These are phyloP conservation scores for Drosophila watanabei DNA, from an alignment of 1,140 invertebrate species.

Conservation along the genomic window DNA sequence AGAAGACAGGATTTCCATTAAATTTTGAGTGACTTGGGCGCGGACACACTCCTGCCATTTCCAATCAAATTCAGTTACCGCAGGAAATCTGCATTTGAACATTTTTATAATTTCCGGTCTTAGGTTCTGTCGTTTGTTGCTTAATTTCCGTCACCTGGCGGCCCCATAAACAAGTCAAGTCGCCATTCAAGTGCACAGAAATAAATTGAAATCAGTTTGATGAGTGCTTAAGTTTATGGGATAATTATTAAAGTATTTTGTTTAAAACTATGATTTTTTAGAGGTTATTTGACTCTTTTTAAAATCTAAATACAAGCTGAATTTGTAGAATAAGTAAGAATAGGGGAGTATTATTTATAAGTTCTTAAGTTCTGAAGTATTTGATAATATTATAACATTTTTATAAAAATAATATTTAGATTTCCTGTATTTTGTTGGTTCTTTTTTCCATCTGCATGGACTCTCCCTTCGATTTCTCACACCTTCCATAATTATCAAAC, in stretches of 20 bases:
- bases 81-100: conserved; percentile 59
- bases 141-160: conserved; percentile 67
- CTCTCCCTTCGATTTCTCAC: background rate
- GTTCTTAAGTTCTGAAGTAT: background rate
- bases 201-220: background rate
- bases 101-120: conserved; percentile 56
- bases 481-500: conserved; percentile 71
- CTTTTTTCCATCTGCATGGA: conserved; percentile 10
- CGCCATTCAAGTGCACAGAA: conserved; percentile 21
- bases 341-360: too few species aligned
- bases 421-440: background rate
- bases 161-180: conserved; percentile 35
- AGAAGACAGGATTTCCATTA: conserved; percentile 24
- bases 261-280: background rate
- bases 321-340: background rate
- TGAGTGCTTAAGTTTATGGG: background rate
- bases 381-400: background rate
- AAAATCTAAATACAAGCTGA: background rate
- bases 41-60: conserved; percentile 7
- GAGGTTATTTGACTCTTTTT: background rate
- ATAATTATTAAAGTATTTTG: background rate
- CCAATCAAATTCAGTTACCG: conserved; percentile 38
- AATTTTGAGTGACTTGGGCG: conserved; percentile 16
- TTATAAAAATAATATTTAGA: too few species aligned
- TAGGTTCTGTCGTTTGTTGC: conserved; percentile 55